Evolutionary conservation across 30 jellyfish, hydroid and myxozoan genomes (phyloP).

Genomic region (Catostylus mosaicus): DNA sequence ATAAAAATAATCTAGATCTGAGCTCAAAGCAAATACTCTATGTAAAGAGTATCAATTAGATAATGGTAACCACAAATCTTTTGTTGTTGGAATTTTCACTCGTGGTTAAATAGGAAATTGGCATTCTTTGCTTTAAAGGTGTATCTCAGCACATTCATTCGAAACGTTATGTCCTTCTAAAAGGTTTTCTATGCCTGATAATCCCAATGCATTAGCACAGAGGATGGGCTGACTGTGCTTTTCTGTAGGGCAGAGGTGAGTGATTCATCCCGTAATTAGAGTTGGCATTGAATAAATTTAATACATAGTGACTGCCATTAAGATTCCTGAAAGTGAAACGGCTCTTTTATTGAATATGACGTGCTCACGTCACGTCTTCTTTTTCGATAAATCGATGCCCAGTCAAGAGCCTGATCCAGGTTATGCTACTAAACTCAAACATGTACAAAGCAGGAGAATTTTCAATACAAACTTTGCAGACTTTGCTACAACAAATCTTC

Average conservation of each 20-base stretch:
- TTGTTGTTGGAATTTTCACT: slow-evolving; percentile 53
- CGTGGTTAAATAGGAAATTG: slow-evolving; percentile 45
- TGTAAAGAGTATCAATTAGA: slow-evolving; percentile 59
- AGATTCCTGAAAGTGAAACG: background rate
- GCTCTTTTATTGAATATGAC: too few species aligned
- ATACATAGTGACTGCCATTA: background rate
- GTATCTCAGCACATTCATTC: slow-evolving; percentile 10
- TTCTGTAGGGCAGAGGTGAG: background rate
- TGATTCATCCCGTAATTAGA: background rate
- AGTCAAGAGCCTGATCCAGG: too few species aligned
- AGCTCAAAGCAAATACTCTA: slow-evolving; percentile 53
- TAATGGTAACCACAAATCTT: slow-evolving; percentile 37
- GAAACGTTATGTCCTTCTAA: slow-evolving; percentile 10
- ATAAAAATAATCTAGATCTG: slow-evolving; percentile 54
- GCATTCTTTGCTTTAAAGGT: slow-evolving; percentile 13
- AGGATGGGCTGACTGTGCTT: slow-evolving; percentile 3
- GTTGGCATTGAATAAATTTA: background rate
- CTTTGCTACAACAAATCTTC: too few species aligned
- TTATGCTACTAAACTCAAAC: too few species aligned
- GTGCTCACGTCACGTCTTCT: too few species aligned
- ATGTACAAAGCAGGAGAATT: too few species aligned
- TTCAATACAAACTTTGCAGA: too few species aligned
- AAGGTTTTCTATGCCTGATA: slow-evolving; percentile 19
- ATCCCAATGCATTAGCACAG: slow-evolving; percentile 30
- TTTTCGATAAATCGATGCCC: too few species aligned